Evolutionary conservation across 2,888 invertebrate species (phyloP), one percentile per base, ranked within the genome.

Genomic region (Thecophora atra): DNA sequence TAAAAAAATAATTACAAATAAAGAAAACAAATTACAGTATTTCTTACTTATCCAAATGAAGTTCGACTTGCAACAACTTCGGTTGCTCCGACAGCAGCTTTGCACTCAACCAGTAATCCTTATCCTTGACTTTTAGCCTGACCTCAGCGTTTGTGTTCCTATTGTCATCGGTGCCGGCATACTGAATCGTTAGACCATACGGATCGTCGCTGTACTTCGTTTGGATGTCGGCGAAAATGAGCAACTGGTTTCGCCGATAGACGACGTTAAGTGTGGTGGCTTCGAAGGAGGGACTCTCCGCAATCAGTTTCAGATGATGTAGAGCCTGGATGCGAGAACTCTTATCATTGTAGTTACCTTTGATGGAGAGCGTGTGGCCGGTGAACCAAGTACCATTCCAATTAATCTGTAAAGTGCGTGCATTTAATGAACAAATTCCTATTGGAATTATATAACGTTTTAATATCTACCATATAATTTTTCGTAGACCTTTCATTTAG

Each of bases 351-450:
- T 94, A 95, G 1, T 91, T 88, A 0, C 94, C 94, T 76, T 90
- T 90, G 1, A 91, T 87, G 58, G 90, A 90, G 75, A 93, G 79
- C 0, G 84, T 82, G 71, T 87, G 86, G 0, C 93, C 94, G 62
- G 93, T 94, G 82, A 95, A 94, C 94, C 94, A 95, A 0, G 92
- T 89, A 0, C 93, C 94, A 37, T 89, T 88, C 52, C 93, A 88
- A 78, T 92, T 91, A 30, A 94, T 87, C 93, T 93, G 78, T 19
- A 19, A 7, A 47, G 21, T 8, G 37, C 11, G 6, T 37, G 37
- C 37, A 8, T 37, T 8, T 37, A 37, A 1, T 37, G 11, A 8
- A 8, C 11, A 6, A 37, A 37, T 8, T 11, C 6, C 37, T 6
- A 37, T 2, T 11, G 11, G 11, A n/a, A 51, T 47, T 60, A 28